Conservation (phyloP, 23 tunicate species). For the Ascidia mentula region DNA sequence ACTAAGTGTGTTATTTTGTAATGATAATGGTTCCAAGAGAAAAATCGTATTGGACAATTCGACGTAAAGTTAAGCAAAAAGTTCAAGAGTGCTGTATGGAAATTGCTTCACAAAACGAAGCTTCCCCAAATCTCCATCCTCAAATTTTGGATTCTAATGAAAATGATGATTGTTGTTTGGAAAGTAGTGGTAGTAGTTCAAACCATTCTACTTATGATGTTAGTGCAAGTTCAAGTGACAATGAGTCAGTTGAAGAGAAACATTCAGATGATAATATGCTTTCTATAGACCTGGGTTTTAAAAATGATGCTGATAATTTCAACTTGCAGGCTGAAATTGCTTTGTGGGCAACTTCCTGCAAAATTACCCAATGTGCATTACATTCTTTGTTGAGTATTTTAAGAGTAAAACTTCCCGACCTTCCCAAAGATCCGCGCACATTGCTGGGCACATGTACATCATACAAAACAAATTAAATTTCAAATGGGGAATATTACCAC, state of each 20-base stretch:
- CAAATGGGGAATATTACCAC: constrained; percentile 29
- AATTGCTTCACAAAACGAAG: neutral
- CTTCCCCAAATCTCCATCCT: constrained; percentile 4
- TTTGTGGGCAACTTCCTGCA: constrained; percentile 9
- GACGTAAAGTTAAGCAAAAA: constrained; percentile 11
- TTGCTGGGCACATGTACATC: constrained; percentile 1
- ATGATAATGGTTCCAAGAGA: neutral
- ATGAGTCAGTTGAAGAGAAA: constrained; percentile 6
- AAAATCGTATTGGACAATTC: constrained; percentile 24
- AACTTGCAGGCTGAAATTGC: constrained; percentile 12
- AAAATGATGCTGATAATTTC: constrained; percentile 8
- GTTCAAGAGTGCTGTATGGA: neutral
- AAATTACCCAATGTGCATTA: constrained; percentile 2
- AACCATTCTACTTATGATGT: neutral
- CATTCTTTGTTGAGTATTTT: neutral
- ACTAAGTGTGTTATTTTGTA: neutral
- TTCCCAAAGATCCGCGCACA: neutral
- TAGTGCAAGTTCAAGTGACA: constrained; percentile 9
- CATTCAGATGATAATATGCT: neutral
- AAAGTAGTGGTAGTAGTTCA: constrained; percentile 5
- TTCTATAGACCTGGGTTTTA: constrained; percentile 5
- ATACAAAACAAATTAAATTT: neutral
- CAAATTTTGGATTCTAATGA: neutral
- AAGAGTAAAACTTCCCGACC: neutral
- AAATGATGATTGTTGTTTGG: neutral